Evolutionary conservation across 1,140 invertebrate genomes (phyloP).

Genomic region (Lucilia sericata): DNA sequence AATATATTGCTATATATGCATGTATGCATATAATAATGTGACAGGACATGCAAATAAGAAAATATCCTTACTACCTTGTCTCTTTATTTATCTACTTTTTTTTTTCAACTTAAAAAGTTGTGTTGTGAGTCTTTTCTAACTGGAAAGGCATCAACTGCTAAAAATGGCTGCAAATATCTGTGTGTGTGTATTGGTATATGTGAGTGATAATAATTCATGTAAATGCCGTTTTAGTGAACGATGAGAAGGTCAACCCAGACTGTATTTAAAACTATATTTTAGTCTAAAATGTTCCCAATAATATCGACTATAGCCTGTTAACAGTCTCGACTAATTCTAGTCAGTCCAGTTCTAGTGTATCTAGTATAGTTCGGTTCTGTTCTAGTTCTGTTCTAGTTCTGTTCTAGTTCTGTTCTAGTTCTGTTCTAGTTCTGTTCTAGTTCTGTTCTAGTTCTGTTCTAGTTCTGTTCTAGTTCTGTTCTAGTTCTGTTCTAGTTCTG

Average conservation of each 20-base stretch:
- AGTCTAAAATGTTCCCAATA: too few relatives aligned
- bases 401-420: too few relatives aligned
- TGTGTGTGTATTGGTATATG: background rate
- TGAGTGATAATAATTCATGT: slow-evolving; percentile 1
- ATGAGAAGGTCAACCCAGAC: background rate
- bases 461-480: too few relatives aligned
- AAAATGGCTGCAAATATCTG: background rate
- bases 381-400: too few relatives aligned
- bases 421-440: too few relatives aligned
- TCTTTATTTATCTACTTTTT: background rate
- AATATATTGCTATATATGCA: background rate
- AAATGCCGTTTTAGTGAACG: background rate
- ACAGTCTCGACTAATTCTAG: too few relatives aligned
- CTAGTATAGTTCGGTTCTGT: too few relatives aligned
- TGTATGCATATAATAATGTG: background rate
- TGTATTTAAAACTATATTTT: too few relatives aligned
- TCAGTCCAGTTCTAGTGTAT: too few relatives aligned
- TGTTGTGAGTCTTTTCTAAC: background rate
- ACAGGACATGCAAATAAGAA: slow-evolving; percentile 29
- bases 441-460: too few relatives aligned
- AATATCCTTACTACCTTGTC: slow-evolving; percentile 29
- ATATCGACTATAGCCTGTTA: too few relatives aligned
- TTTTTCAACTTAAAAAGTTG: background rate
- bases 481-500: too few relatives aligned
- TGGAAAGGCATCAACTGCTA: background rate